Evolutionary conservation across 1,140 invertebrate genomes (phyloP).

Genomic region (Drosophila willistoni): DNA sequence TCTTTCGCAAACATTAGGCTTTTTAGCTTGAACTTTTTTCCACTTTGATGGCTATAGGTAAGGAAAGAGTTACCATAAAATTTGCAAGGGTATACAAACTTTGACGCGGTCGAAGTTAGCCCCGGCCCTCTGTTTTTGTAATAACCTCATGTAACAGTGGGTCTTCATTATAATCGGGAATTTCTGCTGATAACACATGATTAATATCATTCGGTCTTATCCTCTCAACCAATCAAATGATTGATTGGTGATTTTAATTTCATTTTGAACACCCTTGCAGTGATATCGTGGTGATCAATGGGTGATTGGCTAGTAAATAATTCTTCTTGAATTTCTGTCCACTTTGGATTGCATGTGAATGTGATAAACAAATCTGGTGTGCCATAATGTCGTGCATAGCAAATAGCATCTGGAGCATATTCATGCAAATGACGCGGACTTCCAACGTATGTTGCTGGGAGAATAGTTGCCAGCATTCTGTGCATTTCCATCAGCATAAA

Average conservation of each 20-base stretch:
- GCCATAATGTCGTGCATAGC: not conserved
- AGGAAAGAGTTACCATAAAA: too few relatives aligned
- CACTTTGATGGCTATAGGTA: too few relatives aligned
- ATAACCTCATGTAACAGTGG: too few relatives aligned
- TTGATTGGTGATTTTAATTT: not conserved
- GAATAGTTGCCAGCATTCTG: not conserved
- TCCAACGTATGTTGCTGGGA: not conserved
- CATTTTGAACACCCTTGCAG: not conserved
- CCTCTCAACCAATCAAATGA: too few relatives aligned
- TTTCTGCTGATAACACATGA: too few relatives aligned
- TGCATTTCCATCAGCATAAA: not conserved
- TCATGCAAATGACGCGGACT: not conserved
- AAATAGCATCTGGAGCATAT: not conserved
- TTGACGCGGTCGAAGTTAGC: too few relatives aligned
- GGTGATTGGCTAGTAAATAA: not conserved
- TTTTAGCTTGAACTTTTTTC: too few relatives aligned
- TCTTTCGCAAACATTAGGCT: too few relatives aligned
- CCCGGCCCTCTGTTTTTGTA: too few relatives aligned
- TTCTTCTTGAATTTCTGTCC: not conserved
- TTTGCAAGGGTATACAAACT: too few relatives aligned
- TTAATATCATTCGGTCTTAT: too few relatives aligned
- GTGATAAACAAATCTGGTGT: constrained; percentile 1
- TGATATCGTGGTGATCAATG: not conserved
- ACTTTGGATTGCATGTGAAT: not conserved
- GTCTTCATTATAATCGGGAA: too few relatives aligned